These are phyloP conservation scores for Lepetodrilus schrolli DNA, from an alignment of 2,888 invertebrate genomes.

Conservation along the genomic window DNA sequence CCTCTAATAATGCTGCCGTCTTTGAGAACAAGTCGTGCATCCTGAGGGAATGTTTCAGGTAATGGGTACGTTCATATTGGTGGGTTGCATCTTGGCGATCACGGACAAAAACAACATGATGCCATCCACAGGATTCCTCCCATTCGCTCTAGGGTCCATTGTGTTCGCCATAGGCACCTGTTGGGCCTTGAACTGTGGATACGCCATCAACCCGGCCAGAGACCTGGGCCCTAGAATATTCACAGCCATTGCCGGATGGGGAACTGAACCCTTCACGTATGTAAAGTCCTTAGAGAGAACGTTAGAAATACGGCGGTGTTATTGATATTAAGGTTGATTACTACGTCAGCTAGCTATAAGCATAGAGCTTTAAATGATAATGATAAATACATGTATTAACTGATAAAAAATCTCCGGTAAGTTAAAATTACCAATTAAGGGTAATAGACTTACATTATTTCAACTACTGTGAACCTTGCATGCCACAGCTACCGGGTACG, in stretches of 20 bases:
- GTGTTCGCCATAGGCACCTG: conserved; percentile 76
- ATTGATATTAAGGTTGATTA: too few relatives aligned
- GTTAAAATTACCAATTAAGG: too few relatives aligned
- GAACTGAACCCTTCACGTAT: conserved; percentile 75
- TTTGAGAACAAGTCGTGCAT: too few relatives aligned
- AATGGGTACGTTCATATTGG: conserved; percentile 75
- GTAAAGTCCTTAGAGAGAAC: conserved; percentile 14
- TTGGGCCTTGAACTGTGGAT: conserved; percentile 78
- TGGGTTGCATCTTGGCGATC: conserved; percentile 75
- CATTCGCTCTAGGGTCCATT: conserved; percentile 74
- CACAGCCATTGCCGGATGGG: conserved; percentile 77
- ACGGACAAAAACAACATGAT: conserved; percentile 76
- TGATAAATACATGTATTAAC: too few relatives aligned
- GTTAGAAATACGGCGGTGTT: background rate
- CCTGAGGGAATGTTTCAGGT: conserved; percentile 74
- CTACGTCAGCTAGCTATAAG: too few relatives aligned
- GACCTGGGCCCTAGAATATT: conserved; percentile 78
- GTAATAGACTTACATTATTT: too few relatives aligned
- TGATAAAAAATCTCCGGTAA: too few relatives aligned
- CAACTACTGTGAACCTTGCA: too few relatives aligned
- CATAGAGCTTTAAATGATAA: too few relatives aligned
- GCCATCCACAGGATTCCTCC: conserved; percentile 68
- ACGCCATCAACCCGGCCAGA: conserved; percentile 79
- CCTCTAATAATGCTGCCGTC: too few relatives aligned
- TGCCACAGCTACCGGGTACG: too few relatives aligned